Evolutionary conservation across 2,888 invertebrate species (phyloP).

Genomic region (Sinotaia quadrata): DNA sequence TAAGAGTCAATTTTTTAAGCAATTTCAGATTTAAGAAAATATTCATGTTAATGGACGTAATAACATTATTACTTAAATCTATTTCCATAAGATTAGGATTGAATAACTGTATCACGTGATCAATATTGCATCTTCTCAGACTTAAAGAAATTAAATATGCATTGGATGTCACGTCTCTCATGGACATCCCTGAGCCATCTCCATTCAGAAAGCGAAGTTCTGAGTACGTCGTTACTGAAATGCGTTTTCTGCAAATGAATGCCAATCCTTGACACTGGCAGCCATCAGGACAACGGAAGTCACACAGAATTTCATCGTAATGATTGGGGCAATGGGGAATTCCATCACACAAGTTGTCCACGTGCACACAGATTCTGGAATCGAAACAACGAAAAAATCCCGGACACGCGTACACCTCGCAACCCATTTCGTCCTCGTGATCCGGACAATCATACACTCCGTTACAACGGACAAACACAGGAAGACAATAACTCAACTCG

Average conservation of each 20-base stretch:
- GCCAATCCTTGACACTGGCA: constrained; percentile 6
- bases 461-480: constrained; percentile 6
- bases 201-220: too few relatives aligned
- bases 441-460: constrained; percentile 1
- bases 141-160: too few relatives aligned
- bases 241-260: constrained; percentile 6
- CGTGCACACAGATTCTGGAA: neutral
- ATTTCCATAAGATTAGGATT: too few relatives aligned
- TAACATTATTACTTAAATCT: too few relatives aligned
- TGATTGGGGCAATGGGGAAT: neutral
- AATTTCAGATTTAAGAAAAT: too few relatives aligned
- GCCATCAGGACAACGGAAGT: neutral
- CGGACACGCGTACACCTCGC: constrained; percentile 14
- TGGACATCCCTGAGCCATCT: too few relatives aligned
- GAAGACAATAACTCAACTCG: constrained; percentile 15
- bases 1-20: too few relatives aligned
- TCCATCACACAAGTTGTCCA: constrained; percentile 11
- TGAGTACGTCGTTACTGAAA: too few relatives aligned
- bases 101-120: too few relatives aligned
- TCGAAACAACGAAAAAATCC: constrained; percentile 4
- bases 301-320: constrained; percentile 15
- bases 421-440: constrained; percentile 13
- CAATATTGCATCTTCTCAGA: too few relatives aligned
- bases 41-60: too few relatives aligned
- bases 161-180: too few relatives aligned